Evolutionary conservation across 2,113 vertebrate species (phyloP), one percentile per base, ranked within the genome.

Genomic region (Clupea harengus): DNA sequence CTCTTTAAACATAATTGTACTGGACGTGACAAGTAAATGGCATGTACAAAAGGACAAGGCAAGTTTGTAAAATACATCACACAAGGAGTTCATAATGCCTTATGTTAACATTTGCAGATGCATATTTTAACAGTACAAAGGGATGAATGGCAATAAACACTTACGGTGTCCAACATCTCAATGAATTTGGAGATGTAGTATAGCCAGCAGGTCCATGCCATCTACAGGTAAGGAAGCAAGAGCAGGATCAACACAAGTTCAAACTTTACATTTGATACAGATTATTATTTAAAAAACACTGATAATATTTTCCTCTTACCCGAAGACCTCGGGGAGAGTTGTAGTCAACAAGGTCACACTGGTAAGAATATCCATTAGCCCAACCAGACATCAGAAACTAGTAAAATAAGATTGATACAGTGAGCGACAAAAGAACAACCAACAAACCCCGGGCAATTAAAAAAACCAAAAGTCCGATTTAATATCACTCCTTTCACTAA

Each of bases 311-410:
- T 81, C 28, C 32, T 45, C 95, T 96, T 94, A 97, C 97, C 91
- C 97, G 92, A 81, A 97, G 44, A 78, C 94, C 96, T 90, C 88
- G 92, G 0, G 97, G 96, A 46, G 96, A 96, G 67, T 75, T 92
- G 88, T 97, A 97, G 90, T 97, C 97, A 89, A 97, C 96, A 0
- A 97, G 52, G 85, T 97, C 97, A 82, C 97, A 97, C 2, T 88
- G 93, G 91, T 94, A 96, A 0, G 97, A 96, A 88, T 97, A 97
- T 17, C 95, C 96, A 81, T 94, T 96, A 11, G 95, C 96, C 96
- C 96, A 97, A 85, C 97, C 97, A 0, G 96, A 96, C 97, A 97
- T 97, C 85, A 97, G 94, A 93, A 97, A 97, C 97, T 97, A 95
- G 95, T 2, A 95, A 94, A 83, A 95, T 91, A 91, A 96, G 96